These are phyloP conservation scores for Acleris laterana DNA, from an alignment of 2,888 invertebrate genomes.

Conservation along the genomic window DNA sequence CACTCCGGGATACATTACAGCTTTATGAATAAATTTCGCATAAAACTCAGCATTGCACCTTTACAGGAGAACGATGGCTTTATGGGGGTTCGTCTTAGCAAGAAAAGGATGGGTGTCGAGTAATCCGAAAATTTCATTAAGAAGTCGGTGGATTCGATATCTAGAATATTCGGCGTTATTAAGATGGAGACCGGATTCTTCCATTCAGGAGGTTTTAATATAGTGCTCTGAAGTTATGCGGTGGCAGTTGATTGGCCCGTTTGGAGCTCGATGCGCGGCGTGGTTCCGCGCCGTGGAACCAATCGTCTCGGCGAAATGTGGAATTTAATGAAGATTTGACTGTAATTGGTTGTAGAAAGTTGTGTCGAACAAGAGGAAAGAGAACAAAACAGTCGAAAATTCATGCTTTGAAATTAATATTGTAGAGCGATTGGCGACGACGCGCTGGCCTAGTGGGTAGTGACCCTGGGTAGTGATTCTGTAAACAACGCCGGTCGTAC, in stretches of 20 bases:
- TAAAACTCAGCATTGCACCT: conserved; percentile 83
- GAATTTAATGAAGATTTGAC: neutral
- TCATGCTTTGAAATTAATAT: too few relatives aligned
- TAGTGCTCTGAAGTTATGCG: conserved; percentile 66
- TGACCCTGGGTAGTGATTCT: too few relatives aligned
- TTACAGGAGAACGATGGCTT: conserved; percentile 68
- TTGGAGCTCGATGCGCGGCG: conserved; percentile 4
- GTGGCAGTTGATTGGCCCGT: conserved; percentile 43
- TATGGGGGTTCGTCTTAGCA: conserved; percentile 43
- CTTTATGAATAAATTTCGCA: conserved; percentile 85
- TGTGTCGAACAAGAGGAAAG: too few relatives aligned
- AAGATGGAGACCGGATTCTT: conserved; percentile 69
- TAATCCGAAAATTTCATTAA: conserved; percentile 84
- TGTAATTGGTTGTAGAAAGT: neutral
- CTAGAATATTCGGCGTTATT: conserved; percentile 78
- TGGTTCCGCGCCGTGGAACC: neutral
- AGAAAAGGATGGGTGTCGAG: conserved; percentile 64
- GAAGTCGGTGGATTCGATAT: conserved; percentile 80
- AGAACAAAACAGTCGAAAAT: too few relatives aligned
- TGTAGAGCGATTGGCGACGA: too few relatives aligned
- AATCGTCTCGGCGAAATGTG: neutral
- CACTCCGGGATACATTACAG: conserved; percentile 83
- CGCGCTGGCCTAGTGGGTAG: too few relatives aligned
- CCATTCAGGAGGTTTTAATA: conserved; percentile 71
- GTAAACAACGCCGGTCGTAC: too few relatives aligned